Evolutionary conservation across 2,797 vertebrate species (phyloP).

Genomic region (Naso thynnoides): DNA sequence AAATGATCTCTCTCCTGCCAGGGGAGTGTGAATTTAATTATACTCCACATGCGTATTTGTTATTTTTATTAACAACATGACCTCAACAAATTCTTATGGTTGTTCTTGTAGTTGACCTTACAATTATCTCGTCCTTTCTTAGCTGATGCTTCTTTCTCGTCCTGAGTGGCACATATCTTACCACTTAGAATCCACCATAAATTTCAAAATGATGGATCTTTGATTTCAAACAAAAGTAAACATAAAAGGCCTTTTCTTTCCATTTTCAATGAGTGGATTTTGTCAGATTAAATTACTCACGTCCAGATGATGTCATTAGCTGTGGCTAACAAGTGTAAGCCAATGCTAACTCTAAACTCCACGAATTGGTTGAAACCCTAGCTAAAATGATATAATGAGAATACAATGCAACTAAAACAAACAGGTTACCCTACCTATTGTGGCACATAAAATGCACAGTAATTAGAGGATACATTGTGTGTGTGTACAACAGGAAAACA

Average conservation of each 20-base stretch:
- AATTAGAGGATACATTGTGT: too few species aligned
- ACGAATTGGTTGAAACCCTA: neutral
- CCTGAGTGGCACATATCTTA: too few species aligned
- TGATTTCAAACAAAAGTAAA: neutral
- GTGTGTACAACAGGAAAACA: too few species aligned
- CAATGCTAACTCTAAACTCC: neutral
- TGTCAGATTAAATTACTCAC: neutral
- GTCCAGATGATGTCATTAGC: neutral
- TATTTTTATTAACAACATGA: conserved; percentile 1
- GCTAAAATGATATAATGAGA: neutral
- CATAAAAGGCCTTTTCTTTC: neutral
- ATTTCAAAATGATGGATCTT: neutral
- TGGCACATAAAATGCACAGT: neutral
- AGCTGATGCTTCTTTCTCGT: neutral
- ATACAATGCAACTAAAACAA: neutral
- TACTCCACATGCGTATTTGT: neutral
- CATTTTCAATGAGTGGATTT: neutral
- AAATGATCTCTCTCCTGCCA: conserved; percentile 49
- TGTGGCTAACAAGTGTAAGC: neutral
- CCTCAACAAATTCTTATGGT: neutral
- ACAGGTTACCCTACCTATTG: neutral
- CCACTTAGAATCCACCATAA: neutral
- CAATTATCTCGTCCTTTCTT: too few species aligned
- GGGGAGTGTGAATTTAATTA: conserved; percentile 14
- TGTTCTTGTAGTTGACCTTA: neutral